phyloP scores from a whole-genome alignment of 2,113 vertebrate genomes.

The Anoura caudifer region DNA sequence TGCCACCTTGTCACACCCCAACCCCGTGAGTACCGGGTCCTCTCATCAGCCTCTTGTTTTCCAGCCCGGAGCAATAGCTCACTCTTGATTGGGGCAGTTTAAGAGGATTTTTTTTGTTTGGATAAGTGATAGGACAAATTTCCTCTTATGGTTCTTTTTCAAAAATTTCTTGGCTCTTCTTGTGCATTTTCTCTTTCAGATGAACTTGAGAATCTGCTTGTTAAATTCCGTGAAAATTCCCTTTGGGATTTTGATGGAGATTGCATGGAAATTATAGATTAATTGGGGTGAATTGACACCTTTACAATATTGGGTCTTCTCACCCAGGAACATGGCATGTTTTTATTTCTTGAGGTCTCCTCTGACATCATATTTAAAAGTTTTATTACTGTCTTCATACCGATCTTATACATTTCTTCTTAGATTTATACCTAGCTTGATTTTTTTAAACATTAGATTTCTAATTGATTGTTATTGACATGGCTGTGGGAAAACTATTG shows the following conservation, averaged over 20 bases:
- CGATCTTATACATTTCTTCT: not conserved
- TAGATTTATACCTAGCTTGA: not conserved
- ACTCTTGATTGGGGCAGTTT: not conserved
- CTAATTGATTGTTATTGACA: not conserved
- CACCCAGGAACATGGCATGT: constrained; percentile 37
- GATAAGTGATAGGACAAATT: not conserved
- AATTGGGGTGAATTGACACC: constrained; percentile 45
- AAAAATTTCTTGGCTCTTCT: constrained; percentile 46
- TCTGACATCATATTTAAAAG: constrained; percentile 13
- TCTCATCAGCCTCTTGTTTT: not conserved
- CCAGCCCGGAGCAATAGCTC: not conserved
- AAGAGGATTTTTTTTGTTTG: not conserved
- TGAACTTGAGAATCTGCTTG: constrained; percentile 55
- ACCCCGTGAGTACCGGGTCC: not conserved
- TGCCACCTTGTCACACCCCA: not conserved
- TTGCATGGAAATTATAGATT: constrained; percentile 53
- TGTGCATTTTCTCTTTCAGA: constrained; percentile 57
- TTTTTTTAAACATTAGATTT: not conserved
- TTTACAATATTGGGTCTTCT: constrained; percentile 47
- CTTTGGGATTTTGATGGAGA: constrained; percentile 52
- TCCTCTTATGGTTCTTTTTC: constrained; percentile 25
- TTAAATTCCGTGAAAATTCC: constrained; percentile 53
- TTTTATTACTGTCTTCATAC: constrained; percentile 1
- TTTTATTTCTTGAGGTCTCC: constrained; percentile 36
- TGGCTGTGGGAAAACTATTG: not conserved